Percentiles rank a stretch among this genome's conserved stretches.
Evolutionary conservation across 2,113 vertebrate species (phyloP).

Genomic region (Stegostoma tigrinum): DNA sequence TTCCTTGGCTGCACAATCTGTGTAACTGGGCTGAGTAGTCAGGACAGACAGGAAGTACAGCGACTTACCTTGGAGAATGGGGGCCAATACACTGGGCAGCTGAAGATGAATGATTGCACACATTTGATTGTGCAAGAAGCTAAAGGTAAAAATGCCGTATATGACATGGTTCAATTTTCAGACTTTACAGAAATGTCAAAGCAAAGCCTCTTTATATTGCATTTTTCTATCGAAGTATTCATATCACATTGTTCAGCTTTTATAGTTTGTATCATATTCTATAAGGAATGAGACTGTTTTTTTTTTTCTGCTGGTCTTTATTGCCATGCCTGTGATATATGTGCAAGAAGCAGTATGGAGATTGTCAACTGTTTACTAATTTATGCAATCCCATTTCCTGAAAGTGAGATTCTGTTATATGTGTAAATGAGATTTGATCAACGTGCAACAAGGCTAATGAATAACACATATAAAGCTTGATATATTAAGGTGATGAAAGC

Average conservation of each 20-base stretch:
- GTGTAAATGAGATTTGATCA: neutral
- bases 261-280: neutral
- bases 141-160: constrained; percentile 60
- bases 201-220: neutral
- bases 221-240: neutral
- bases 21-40: constrained; percentile 77
- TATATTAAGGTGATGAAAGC: neutral
- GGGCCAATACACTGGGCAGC: constrained; percentile 78
- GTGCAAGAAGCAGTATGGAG: neutral
- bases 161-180: neutral
- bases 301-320: neutral
- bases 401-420: neutral
- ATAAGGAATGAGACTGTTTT: neutral
- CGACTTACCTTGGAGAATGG: constrained; percentile 74
- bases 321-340: neutral
- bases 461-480: neutral
- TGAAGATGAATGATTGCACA: constrained; percentile 95
- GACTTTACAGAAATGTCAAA: neutral
- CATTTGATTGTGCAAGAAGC: constrained; percentile 90
- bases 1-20: constrained; percentile 84
- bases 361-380: neutral
- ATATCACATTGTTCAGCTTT: neutral
- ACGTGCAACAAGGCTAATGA: neutral
- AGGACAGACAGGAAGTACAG: constrained; percentile 81
- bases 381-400: neutral